phyloP scores from a whole-genome alignment of 2,797 vertebrate species.

The Ibycter americanus region DNA sequence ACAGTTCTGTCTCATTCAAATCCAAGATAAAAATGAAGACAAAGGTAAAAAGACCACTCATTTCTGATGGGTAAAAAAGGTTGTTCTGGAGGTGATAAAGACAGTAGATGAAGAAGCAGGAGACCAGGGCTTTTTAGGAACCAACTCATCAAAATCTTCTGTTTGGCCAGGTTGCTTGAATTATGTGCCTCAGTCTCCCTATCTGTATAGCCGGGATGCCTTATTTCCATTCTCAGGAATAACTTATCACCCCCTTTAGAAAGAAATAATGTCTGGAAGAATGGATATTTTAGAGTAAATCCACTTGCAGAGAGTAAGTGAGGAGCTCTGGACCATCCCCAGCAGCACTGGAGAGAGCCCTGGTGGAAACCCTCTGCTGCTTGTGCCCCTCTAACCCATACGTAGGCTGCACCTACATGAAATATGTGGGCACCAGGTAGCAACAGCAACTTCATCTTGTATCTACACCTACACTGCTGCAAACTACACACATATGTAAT shows the following conservation, averaged over 20 bases:
- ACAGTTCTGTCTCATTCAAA: constrained; percentile 36
- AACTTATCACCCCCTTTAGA: background rate
- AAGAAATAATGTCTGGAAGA: background rate
- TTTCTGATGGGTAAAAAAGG: background rate
- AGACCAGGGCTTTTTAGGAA: background rate
- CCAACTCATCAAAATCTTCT: background rate
- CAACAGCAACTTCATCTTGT: background rate
- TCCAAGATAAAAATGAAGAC: background rate
- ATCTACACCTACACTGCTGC: background rate
- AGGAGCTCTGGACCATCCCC: background rate
- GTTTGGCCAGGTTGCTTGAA: background rate
- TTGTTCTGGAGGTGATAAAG: constrained; percentile 8
- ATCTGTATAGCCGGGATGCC: accelerated
- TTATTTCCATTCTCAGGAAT: background rate
- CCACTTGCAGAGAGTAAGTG: background rate
- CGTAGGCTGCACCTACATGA: background rate
- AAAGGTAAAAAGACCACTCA: background rate
- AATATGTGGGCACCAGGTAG: background rate
- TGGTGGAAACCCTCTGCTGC: background rate
- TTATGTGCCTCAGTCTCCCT: background rate
- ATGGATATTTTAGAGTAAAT: background rate
- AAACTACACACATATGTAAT: background rate
- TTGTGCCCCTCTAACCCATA: background rate
- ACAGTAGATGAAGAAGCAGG: background rate
- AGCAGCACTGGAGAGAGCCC: background rate